Base-by-base conservation (phyloP, 2,113 vertebrate species). In the Grammomys dolichurus region DNA sequence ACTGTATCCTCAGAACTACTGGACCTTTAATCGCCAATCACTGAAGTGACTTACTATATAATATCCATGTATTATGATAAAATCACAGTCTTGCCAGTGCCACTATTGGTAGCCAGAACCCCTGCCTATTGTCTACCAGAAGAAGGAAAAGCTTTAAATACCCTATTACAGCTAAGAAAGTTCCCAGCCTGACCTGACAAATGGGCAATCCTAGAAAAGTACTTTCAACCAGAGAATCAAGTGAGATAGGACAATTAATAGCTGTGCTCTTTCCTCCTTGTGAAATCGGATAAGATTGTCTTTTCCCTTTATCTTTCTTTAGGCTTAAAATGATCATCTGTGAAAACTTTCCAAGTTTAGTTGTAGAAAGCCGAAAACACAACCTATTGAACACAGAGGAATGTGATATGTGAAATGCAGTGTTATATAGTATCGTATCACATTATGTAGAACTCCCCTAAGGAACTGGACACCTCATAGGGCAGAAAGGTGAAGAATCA, bases 271-370 rank as follows among this genome's bases (percentile, higher is more conserved):
- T 36, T 26, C n/a, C 48, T 31, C 40, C 28, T 12, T 63, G 24
- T 24, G 89, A 97, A 96, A 73, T 90, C 46, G 60, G 75, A 73
- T 17, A 90, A 85, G 17, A 93, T 2, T 89, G 24, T 13, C 51
- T 90, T 90, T 73, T 85, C 54, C 36, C 46, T 69, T 96, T 82
- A 90, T 36, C 46, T 31, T 96, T 86, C 48, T 87, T n/a, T 67
- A 69, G 69, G 70, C n/a, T 63, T 86, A 77, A 82, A 94, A 84
- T 26, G 5, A 60, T 46, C 89, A 65, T 31, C 14, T 65, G 20
- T 28, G 69, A 89, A 89, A 33, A 75, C 31, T 89, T 28, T 72
- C 43, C 67, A 58, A 31, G 73, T 36, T 77, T 54, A 77, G 24
- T 51, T 89, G 22, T 60, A 67, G 48, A 90, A 91, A 90, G 36